Evolutionary conservation across 2,797 vertebrate genomes (phyloP), one percentile per base, ranked within the genome.

Genomic region (Bradypodion pumilum): DNA sequence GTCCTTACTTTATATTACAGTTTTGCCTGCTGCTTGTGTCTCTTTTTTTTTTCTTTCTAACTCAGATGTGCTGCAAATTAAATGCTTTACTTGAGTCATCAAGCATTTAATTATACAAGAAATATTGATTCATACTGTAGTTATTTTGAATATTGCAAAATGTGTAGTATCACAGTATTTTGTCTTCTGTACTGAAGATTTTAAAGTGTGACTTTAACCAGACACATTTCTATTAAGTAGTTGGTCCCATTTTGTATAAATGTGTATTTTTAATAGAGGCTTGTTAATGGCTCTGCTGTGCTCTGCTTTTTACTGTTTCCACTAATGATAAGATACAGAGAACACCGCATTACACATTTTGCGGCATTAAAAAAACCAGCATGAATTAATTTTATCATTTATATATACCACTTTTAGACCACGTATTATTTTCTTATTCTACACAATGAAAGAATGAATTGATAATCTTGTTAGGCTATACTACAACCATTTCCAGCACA

Each of bases 221-320:
- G 82, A 63, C 84, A 2, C 78, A 85, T 60, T 86, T 66, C 74
- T 52, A 65, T 73, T 81, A 89, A 86, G 78, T 87, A 70, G 63
- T 81, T 37, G 56, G 44, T 23, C 89, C 76, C 81, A n/a, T 88
- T 37, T 90, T 91, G 76, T 88, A 59, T 81, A 83, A n/a, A 79
- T 87, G 75, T 87, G 27, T 91, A 76, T 91, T 40, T 87, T 73
- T 65, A 91, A 86, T 80, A 37, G 79, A 92, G 87, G 82, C 85
- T 91, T 74, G n/a, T 90, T 76, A 91, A 86, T 87, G 85, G 85
- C 91, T 91, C 82, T 87, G 84, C 87, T 90, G n/a, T 82, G 52
- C 85, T 90, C 49, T 91, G 86, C 72, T 84, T 92, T 92, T 91
- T 86, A 15, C 12, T 46, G 12, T 35, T 75, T 75, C 49, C 76